Evolutionary conservation across 1,140 invertebrate species (phyloP).

Genomic region (Marisa cornuarietis): DNA sequence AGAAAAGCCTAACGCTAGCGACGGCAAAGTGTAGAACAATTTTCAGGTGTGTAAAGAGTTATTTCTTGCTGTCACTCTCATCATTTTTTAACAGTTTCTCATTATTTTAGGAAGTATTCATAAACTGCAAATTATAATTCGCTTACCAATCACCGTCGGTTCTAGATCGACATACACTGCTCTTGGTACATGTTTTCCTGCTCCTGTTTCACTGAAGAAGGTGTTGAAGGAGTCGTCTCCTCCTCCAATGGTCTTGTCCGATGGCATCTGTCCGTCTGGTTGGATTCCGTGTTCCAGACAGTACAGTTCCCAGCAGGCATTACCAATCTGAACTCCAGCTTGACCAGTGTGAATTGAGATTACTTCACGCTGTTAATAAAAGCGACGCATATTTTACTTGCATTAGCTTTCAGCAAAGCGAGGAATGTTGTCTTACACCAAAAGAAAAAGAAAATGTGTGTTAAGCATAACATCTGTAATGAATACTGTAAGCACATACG

Average conservation of each 20-base stretch:
- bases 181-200: conserved; percentile 66
- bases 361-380: conserved; percentile 72
- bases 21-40: too few species aligned
- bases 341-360: conserved; percentile 89
- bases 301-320: conserved; percentile 84
- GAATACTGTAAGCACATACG: too few species aligned
- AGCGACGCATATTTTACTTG: too few species aligned
- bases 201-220: conserved; percentile 86
- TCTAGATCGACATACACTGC: conserved; percentile 67
- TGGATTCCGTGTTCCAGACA: conserved; percentile 91
- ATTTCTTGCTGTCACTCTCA: too few species aligned
- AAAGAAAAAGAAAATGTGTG: too few species aligned
- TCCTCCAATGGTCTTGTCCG: conserved; percentile 65
- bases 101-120: too few species aligned
- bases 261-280: conserved; percentile 77
- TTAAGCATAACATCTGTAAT: too few species aligned
- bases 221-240: conserved; percentile 89
- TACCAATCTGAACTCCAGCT: conserved; percentile 88
- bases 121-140: neutral
- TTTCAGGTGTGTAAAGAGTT: too few species aligned
- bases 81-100: too few species aligned
- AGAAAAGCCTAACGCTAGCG: too few species aligned
- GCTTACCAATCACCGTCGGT: conserved; percentile 65
- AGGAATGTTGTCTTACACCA: too few species aligned
- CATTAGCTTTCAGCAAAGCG: too few species aligned